Percentiles rank a stretch among this genome's conserved stretches.
phyloP scores from a whole-genome alignment of 2,113 vertebrate genomes.

The Ciconia boyciana region DNA sequence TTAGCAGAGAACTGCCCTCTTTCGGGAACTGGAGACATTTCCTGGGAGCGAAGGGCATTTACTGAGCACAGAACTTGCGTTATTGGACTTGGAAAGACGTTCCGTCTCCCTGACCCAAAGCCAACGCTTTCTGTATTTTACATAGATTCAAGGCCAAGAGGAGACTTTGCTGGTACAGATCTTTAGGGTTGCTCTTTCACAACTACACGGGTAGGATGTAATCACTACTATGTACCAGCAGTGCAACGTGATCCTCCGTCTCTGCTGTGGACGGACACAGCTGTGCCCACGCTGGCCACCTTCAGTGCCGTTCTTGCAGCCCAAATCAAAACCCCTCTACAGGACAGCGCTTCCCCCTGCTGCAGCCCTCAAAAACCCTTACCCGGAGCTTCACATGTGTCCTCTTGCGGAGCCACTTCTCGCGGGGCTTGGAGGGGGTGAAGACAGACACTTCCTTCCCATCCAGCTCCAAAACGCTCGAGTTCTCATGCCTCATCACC shows the following conservation, averaged over 20 bases:
- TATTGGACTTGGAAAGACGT: not conserved
- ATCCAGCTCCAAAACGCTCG: conserved; percentile 89
- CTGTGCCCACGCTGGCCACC: accelerated
- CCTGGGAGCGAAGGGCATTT: not conserved
- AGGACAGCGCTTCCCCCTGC: accelerated
- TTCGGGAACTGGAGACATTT: not conserved
- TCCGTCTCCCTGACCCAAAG: not conserved
- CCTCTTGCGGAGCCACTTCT: conserved; percentile 94
- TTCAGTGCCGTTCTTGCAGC: not conserved
- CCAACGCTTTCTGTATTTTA: not conserved
- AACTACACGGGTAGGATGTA: not conserved
- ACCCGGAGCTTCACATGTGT: conserved; percentile 95
- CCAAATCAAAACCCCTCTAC: not conserved
- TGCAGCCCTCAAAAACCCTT: not conserved
- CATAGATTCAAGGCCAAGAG: not conserved
- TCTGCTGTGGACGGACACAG: not conserved
- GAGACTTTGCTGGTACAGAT: not conserved
- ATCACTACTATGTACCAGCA: not conserved
- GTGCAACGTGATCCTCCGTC: not conserved
- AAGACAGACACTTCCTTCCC: conserved; percentile 94
- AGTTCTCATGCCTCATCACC: conserved; percentile 94
- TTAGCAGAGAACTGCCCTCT: not conserved
- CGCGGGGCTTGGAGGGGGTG: conserved; percentile 90
- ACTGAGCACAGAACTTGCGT: not conserved
- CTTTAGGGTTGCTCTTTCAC: not conserved